phyloP scores from a whole-genome alignment of 2,113 vertebrate species.

The Ellobius talpinus region DNA sequence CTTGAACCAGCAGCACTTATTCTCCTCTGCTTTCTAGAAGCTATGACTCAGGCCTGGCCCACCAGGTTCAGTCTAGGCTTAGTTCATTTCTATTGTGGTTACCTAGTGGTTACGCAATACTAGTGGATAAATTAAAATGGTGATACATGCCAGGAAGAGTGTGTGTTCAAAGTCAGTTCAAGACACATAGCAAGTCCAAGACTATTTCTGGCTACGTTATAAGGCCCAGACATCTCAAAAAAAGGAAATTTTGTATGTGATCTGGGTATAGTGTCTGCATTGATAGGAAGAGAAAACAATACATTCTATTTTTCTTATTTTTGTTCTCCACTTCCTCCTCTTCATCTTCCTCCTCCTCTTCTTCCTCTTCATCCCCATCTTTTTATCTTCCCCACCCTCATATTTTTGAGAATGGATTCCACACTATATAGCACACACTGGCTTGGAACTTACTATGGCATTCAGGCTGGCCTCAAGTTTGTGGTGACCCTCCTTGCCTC shows the following conservation, averaged over 20 bases:
- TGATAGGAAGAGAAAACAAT: conserved; percentile 6
- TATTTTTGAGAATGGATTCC: not conserved
- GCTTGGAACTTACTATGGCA: not conserved
- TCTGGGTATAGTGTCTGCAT: not conserved
- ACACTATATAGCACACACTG: not conserved
- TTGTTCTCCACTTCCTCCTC: not conserved
- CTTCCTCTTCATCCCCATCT: too few species aligned
- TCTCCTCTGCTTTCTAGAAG: not conserved
- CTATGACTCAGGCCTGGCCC: not conserved
- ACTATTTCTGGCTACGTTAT: not conserved
- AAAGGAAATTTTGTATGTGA: not conserved
- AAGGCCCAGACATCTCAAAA: not conserved
- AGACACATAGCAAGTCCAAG: not conserved
- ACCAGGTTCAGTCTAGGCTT: not conserved
- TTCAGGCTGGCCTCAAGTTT: not conserved
- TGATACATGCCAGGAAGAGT: not conserved
- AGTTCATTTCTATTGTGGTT: not conserved
- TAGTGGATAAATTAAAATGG: not conserved
- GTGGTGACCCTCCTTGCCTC: not conserved
- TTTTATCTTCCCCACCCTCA: too few species aligned
- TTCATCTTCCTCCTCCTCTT: not conserved
- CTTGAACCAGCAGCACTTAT: not conserved
- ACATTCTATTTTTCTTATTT: conserved; percentile 14
- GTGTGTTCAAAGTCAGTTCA: not conserved
- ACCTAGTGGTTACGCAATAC: not conserved